Base-by-base conservation (phyloP, 64 coral and sea anemone genomes). In the Montipora capricornis region DNA sequence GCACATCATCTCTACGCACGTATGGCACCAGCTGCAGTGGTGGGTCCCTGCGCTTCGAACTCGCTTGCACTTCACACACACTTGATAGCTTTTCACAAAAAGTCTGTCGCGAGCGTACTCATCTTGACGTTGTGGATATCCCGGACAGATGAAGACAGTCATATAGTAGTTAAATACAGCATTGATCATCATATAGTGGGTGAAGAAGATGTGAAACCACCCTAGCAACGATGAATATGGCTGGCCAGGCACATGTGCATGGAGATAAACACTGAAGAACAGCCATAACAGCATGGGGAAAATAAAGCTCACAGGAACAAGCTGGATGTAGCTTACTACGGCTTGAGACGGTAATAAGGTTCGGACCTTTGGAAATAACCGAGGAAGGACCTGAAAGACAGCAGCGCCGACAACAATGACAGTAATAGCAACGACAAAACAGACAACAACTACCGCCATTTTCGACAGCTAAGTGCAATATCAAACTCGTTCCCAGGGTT, bases 1-100 rank as follows among this genome's bases (percentile, higher is more conserved):
- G 50, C 98, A 99, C 98, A 99, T 99, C 98, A 99, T 96, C 67
- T 92, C 84, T 1, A 99, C 95, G 80, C 98, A 99, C 9, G 74
- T 95, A 13, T 94, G 49, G 48, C 98, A 99, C 92, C 95, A 96
- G 73, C 89, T 89, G 49, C 98, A 99, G 61, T 99, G 98, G 69
- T 99, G 98, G 8, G 98, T 96, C 19, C 95, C 98, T 87, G 88
- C 91, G 74, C 66, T 94, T 76, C 95, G 89, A 29, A 99, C 89
- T 50, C 92, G 89, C 22, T 87, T 79, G 59, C 98, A 99, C 78
- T 94, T 94, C 15, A 83, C 15, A n/a, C 98, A 99, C 70, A 92
- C 89, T 82, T 98, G 93, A 58, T 92, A 98, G 17, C 58, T 87
- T 68, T 95, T 98, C 55, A 98, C 93, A 75, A 95, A 95, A 48